phyloP scores from a whole-genome alignment of 1,140 invertebrate species.

The Cydia amplana region DNA sequence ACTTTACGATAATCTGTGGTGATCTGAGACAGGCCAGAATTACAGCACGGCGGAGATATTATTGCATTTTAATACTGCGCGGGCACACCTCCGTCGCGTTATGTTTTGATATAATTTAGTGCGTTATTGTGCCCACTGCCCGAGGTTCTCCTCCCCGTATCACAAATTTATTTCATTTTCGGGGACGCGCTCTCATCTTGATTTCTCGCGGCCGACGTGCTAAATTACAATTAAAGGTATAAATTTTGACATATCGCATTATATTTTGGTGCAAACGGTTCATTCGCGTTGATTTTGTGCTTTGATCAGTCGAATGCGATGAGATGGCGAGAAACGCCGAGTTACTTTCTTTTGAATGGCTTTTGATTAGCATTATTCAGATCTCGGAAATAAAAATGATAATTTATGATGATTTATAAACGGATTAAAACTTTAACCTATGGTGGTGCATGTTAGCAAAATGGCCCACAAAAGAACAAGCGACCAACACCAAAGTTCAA shows the following conservation, averaged over 20 bases:
- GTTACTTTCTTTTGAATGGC: constrained; percentile 35
- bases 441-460: no score
- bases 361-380: not conserved
- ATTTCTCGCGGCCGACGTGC: constrained; percentile 52
- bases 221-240: constrained; percentile 64
- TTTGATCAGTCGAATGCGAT: constrained; percentile 33
- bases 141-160: constrained; percentile 42
- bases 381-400: not conserved
- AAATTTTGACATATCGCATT: constrained; percentile 54
- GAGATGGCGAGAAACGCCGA: not conserved
- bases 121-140: constrained; percentile 57
- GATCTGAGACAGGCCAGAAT: constrained; percentile 74
- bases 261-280: constrained; percentile 40
- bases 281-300: constrained; percentile 38
- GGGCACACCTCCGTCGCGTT: constrained; percentile 67
- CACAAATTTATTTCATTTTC: constrained; percentile 53
- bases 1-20: constrained; percentile 72
- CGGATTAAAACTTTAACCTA: no score
- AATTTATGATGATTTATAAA: not conserved
- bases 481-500: no score
- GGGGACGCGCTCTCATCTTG: constrained; percentile 52
- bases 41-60: constrained; percentile 67
- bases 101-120: constrained; percentile 68
- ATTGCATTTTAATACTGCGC: constrained; percentile 75
- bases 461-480: no score